Percentiles rank a stretch among this genome's conserved stretches.
phyloP scores from a whole-genome alignment of 2,888 invertebrate genomes.

The Zhuqinia jingwanae region DNA sequence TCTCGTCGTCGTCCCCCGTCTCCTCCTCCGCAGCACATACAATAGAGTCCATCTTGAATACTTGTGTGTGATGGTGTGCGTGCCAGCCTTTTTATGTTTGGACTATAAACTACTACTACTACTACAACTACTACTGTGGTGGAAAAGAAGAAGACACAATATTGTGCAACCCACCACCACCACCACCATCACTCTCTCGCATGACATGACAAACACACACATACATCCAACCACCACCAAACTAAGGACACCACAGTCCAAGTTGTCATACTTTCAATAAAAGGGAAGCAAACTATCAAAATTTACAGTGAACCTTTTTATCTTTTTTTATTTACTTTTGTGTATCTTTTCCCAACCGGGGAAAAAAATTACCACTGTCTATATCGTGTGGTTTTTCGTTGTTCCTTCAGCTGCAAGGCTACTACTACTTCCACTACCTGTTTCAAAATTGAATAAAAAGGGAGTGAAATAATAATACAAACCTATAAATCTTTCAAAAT shows the following conservation, averaged over 20 bases:
- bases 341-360: neutral
- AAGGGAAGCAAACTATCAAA: neutral
- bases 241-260: slow-evolving; percentile 47
- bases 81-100: too few species aligned
- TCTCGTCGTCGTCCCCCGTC: slow-evolving; percentile 35
- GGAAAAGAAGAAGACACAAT: neutral
- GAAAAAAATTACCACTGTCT: neutral
- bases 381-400: neutral
- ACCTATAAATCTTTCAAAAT: slow-evolving; percentile 5
- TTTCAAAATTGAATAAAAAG: neutral
- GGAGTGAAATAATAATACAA: neutral
- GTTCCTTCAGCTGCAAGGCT: neutral
- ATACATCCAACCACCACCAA: neutral
- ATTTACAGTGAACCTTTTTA: neutral
- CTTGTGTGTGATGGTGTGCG: too few species aligned
- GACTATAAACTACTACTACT: slow-evolving; percentile 5
- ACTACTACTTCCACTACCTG: neutral
- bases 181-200: neutral
- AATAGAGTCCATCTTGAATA: slow-evolving; percentile 25
- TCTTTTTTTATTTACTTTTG: too few species aligned
- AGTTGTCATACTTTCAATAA: slow-evolving; percentile 46
- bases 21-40: neutral
- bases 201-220: neutral
- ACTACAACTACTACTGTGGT: too few species aligned
- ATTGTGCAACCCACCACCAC: neutral